These are phyloP conservation scores for Trachurus trachurus DNA, from an alignment of 2,797 vertebrate species.

Conservation along the genomic window DNA sequence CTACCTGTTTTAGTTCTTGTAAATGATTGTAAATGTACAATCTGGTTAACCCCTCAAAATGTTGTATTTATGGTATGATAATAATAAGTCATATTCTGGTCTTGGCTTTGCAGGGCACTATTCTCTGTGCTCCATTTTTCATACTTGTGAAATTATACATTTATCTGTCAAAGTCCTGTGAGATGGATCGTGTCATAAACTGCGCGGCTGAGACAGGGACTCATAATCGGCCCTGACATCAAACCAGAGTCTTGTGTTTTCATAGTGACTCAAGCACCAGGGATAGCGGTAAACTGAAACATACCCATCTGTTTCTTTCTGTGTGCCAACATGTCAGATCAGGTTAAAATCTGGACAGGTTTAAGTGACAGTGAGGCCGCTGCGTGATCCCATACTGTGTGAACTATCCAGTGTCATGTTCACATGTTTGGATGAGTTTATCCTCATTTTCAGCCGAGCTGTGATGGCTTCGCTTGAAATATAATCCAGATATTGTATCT, in stretches of 20 bases:
- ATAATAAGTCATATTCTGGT: constrained; percentile 2
- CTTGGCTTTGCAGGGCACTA: neutral
- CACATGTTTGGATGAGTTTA: constrained; percentile 67
- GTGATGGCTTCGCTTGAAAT: constrained; percentile 59
- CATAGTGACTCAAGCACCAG: constrained; percentile 67
- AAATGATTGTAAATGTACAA: too few species aligned
- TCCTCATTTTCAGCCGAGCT: constrained; percentile 57
- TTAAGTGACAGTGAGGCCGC: constrained; percentile 78
- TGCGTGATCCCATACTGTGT: constrained; percentile 67
- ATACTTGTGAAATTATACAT: constrained; percentile 44
- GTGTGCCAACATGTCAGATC: constrained; percentile 80
- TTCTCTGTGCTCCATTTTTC: constrained; percentile 11
- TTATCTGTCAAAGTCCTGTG: constrained; percentile 45
- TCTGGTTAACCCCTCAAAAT: neutral
- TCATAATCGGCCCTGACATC: constrained; percentile 77
- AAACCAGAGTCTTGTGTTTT: constrained; percentile 80
- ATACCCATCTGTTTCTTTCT: constrained; percentile 78
- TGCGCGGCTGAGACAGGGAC: constrained; percentile 43
- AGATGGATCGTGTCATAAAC: constrained; percentile 68
- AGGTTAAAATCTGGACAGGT: constrained; percentile 68
- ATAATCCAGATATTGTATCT: constrained; percentile 58
- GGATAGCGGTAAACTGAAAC: constrained; percentile 81
- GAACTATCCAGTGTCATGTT: constrained; percentile 73
- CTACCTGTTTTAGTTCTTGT: neutral
- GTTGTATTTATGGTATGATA: too few species aligned